A percentile compares a stretch with the other conserved stretches of the same genome.
Evolutionary conservation across 1,140 invertebrate species (phyloP).

Genomic region (Megalonaias nervosa): DNA sequence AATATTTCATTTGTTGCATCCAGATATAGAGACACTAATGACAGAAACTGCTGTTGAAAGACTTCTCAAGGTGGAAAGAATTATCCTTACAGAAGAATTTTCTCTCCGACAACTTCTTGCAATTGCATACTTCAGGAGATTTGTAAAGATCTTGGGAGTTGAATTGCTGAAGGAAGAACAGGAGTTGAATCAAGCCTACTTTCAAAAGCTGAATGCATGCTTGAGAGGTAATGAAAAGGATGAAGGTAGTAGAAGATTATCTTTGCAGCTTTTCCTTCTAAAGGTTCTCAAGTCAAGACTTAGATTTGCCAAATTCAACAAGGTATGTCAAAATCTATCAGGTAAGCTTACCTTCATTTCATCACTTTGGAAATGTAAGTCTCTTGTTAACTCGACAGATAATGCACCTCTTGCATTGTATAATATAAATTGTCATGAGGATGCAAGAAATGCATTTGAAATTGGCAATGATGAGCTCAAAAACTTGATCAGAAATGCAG

Average conservation of each 20-base stretch:
- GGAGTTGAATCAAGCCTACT: not conserved
- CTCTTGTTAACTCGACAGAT: not conserved
- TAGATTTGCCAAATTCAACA: not conserved
- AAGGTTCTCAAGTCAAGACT: not conserved
- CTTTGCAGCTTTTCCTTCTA: conserved; percentile 9
- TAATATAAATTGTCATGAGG: not conserved
- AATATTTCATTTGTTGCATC: no score
- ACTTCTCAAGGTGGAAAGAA: not conserved
- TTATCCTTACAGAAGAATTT: not conserved
- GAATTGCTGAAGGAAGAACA: not conserved
- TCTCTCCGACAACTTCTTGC: conserved; percentile 3
- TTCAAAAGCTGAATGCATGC: not conserved
- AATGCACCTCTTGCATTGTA: conserved; percentile 2
- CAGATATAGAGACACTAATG: no score
- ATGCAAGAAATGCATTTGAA: conserved; percentile 2
- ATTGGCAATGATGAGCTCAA: not conserved
- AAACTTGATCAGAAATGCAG: no score
- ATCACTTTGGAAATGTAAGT: conserved; percentile 5
- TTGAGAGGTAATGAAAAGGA: not conserved
- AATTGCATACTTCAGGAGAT: conserved; percentile 13
- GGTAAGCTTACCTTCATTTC: not conserved
- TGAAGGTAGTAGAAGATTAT: no score
- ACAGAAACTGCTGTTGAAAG: no score
- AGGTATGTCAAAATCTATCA: conserved; percentile 4
- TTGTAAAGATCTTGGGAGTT: not conserved